These are phyloP conservation scores for Plecturocebus donacophilus DNA, from an alignment of 2,113 vertebrate species.

Conservation along the genomic window DNA sequence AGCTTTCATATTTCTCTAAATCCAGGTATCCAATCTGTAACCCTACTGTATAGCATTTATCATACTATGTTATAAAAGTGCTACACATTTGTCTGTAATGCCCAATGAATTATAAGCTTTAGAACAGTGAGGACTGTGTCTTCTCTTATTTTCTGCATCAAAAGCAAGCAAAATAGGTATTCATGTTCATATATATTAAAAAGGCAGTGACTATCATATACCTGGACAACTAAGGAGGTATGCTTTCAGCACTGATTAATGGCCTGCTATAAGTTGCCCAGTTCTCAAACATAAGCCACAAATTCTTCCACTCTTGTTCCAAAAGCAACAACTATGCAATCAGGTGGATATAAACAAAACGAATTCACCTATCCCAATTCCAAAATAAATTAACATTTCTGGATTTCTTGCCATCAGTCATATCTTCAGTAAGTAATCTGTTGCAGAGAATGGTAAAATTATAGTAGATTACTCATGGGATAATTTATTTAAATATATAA, in stretches of 20 bases:
- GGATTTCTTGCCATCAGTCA: background rate
- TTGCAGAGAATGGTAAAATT: background rate
- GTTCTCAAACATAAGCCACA: background rate
- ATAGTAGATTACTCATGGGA: background rate
- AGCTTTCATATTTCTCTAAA: background rate
- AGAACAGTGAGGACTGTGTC: background rate
- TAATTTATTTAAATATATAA: background rate
- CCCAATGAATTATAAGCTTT: background rate
- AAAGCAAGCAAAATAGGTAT: background rate
- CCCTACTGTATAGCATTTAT: background rate
- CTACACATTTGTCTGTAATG: background rate
- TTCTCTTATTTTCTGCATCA: background rate
- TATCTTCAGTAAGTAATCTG: background rate
- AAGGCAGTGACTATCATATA: background rate
- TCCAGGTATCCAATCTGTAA: background rate
- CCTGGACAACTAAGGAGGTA: background rate
- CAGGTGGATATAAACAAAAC: background rate
- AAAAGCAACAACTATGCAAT: background rate
- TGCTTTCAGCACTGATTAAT: background rate
- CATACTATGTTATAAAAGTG: background rate
- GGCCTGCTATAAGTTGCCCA: background rate
- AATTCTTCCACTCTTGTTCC: background rate
- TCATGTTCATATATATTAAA: too few relatives aligned
- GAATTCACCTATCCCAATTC: background rate
- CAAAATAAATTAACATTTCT: background rate